These are phyloP conservation scores for Fragum fragum DNA, from an alignment of 2,888 invertebrate genomes.

Conservation along the genomic window DNA sequence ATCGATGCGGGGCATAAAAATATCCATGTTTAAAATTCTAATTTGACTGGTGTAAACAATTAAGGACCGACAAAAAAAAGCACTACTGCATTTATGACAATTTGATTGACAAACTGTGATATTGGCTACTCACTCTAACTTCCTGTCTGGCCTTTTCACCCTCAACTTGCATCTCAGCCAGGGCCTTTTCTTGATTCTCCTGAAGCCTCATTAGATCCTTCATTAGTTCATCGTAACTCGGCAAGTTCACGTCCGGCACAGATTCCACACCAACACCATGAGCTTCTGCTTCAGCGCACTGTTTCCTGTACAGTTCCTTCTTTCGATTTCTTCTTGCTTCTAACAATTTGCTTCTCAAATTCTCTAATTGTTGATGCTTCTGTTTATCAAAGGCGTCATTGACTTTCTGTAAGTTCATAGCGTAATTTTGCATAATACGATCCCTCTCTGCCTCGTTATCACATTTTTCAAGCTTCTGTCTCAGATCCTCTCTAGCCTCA, in stretches of 20 bases:
- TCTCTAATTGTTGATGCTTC: constrained; percentile 81
- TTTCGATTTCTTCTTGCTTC: constrained; percentile 79
- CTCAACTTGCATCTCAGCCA: constrained; percentile 77
- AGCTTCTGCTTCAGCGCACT: constrained; percentile 80
- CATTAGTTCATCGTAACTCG: constrained; percentile 79
- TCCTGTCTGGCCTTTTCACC: constrained; percentile 63
- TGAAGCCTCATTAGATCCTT: constrained; percentile 76
- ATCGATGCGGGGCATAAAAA: too few relatives aligned
- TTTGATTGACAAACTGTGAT: too few relatives aligned
- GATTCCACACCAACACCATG: constrained; percentile 79
- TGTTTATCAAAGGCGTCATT: constrained; percentile 83
- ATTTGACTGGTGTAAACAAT: too few relatives aligned
- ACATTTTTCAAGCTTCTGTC: constrained; percentile 74
- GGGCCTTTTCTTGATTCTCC: constrained; percentile 79
- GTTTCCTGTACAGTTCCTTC: constrained; percentile 82
- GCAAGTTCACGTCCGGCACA: constrained; percentile 79
- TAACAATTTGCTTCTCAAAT: constrained; percentile 76
- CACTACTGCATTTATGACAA: too few relatives aligned
- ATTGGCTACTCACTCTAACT: constrained; percentile 52
- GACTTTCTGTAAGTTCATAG: constrained; percentile 79
- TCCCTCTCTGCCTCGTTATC: constrained; percentile 81
- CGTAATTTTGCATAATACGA: constrained; percentile 81
- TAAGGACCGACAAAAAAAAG: too few relatives aligned
- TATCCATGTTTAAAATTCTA: too few relatives aligned
- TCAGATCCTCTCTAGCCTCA: constrained; percentile 76